These are phyloP conservation scores for Chiloscyllium punctatum DNA, from an alignment of 2,797 vertebrate genomes.

Conservation along the genomic window DNA sequence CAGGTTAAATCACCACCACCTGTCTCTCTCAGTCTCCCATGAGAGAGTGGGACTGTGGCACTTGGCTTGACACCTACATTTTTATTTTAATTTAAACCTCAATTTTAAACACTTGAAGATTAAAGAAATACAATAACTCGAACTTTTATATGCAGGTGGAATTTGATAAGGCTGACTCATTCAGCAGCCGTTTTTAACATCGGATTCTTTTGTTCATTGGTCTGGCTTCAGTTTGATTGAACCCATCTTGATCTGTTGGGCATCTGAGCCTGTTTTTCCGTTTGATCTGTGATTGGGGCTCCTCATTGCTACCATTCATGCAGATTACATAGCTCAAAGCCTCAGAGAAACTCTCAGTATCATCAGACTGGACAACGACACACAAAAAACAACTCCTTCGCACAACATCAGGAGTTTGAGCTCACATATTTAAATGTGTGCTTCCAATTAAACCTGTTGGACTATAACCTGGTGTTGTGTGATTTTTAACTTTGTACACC, in stretches of 20 bases:
- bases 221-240: not conserved
- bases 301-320: not conserved
- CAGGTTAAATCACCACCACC: too few relatives aligned
- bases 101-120: not conserved
- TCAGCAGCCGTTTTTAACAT: not conserved
- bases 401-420: not conserved
- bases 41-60: too few relatives aligned
- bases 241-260: not conserved
- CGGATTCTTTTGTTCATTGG: not conserved
- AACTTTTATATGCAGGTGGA: not conserved
- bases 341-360: not conserved
- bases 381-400: not conserved
- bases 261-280: not conserved
- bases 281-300: not conserved
- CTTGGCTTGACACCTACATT: not conserved
- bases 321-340: not conserved
- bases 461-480: too few relatives aligned
- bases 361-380: not conserved
- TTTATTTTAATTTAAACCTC: not conserved
- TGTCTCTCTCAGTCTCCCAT: too few relatives aligned
- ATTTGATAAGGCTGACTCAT: not conserved
- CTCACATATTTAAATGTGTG: not conserved
- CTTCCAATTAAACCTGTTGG: too few relatives aligned
- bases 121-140: not conserved
- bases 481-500: too few relatives aligned